Evolutionary conservation across 2,113 vertebrate genomes (phyloP).

Genomic region (Psophia crepitans): DNA sequence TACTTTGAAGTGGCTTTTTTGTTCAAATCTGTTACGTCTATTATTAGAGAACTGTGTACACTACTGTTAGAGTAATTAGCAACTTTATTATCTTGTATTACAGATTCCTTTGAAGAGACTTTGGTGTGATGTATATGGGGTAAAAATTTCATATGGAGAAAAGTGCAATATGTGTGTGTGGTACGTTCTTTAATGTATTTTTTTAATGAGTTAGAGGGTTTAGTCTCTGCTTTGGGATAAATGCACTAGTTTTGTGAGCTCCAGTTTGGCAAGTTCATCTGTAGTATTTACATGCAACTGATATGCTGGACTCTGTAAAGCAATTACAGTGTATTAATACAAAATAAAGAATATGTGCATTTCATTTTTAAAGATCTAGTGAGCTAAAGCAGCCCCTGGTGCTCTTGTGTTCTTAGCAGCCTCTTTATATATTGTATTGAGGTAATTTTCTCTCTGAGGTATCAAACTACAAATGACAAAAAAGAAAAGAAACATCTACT

Average conservation of each 20-base stretch:
- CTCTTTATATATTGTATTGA: neutral
- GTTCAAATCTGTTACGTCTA: neutral
- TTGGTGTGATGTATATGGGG: conserved; percentile 71
- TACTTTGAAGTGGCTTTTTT: conserved; percentile 29
- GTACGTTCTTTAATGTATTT: conserved; percentile 74
- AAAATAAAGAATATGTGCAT: conserved; percentile 25
- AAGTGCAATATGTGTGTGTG: conserved; percentile 79
- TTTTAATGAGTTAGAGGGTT: conserved; percentile 70
- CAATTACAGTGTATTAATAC: conserved; percentile 59
- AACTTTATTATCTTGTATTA: conserved; percentile 66
- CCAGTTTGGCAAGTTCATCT: conserved; percentile 61
- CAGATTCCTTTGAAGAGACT: conserved; percentile 74
- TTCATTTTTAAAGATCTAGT: neutral
- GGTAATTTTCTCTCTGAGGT: neutral
- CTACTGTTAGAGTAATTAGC: conserved; percentile 62
- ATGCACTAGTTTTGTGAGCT: conserved; percentile 69
- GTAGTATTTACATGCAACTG: conserved; percentile 63
- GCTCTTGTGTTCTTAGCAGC: neutral
- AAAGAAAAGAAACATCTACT: neutral
- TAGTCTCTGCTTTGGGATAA: conserved; percentile 71
- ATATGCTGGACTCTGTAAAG: conserved; percentile 69
- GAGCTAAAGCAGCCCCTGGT: neutral
- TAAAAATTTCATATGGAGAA: conserved; percentile 72
- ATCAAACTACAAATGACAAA: neutral
- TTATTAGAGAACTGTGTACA: conserved; percentile 46